These are phyloP conservation scores for Brachyptera putata DNA, from an alignment of 2,888 invertebrate genomes.

Conservation along the genomic window DNA sequence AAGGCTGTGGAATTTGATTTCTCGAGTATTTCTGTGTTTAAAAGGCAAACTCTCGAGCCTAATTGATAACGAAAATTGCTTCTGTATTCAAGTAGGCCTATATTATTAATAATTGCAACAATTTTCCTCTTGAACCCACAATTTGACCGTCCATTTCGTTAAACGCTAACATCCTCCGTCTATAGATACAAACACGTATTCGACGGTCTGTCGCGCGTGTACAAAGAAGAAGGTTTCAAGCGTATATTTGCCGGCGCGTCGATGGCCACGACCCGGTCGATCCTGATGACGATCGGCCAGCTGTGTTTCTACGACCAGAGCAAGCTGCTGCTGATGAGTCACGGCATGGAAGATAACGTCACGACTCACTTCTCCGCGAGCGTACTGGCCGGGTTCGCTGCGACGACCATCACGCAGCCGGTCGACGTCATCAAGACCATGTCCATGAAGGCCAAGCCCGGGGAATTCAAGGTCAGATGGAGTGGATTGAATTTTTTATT, in stretches of 20 bases:
- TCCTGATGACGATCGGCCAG: slow-evolving; percentile 96
- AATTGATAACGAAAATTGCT: no score
- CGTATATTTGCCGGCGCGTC: slow-evolving; percentile 85
- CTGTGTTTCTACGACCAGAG: slow-evolving; percentile 96
- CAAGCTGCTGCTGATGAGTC: slow-evolving; percentile 61
- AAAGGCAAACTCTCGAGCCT: no score
- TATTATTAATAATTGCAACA: no score
- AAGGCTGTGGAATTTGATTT: no score
- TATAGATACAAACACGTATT: slow-evolving; percentile 91
- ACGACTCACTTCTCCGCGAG: slow-evolving; percentile 86
- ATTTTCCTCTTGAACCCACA: no score
- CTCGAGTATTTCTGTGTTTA: no score
- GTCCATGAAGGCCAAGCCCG: slow-evolving; percentile 95
- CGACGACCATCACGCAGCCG: slow-evolving; percentile 93
- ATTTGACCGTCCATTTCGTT: no score
- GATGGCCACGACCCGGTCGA: slow-evolving; percentile 85
- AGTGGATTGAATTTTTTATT: no score
- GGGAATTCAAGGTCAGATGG: slow-evolving; percentile 68
- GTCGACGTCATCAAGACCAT: slow-evolving; percentile 96
- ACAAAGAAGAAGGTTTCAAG: slow-evolving; percentile 70
- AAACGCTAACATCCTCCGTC: no score
- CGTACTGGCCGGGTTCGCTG: slow-evolving; percentile 78
- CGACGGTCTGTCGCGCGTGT: slow-evolving; percentile 82
- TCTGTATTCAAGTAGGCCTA: no score
- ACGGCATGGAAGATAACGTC: slow-evolving; percentile 78